These are phyloP conservation scores for Caenorhabditis sulstoni DNA, from an alignment of 2,888 invertebrate genomes.

Conservation along the genomic window DNA sequence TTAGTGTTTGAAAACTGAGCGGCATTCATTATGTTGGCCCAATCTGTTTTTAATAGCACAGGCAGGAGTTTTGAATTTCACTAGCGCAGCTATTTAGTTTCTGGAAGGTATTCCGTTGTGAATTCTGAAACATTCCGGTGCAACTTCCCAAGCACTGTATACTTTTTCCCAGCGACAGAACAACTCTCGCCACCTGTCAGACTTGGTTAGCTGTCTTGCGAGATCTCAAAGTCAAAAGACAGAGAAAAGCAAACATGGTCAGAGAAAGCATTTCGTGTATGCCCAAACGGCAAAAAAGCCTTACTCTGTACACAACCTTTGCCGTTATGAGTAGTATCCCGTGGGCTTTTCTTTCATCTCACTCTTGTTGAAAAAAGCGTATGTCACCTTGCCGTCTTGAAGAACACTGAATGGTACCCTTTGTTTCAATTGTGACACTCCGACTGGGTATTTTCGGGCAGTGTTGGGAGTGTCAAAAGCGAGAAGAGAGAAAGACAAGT, in stretches of 20 bases:
- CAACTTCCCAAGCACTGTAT: too few relatives aligned
- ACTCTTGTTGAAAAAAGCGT: constrained; percentile 6
- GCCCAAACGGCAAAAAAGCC: background rate
- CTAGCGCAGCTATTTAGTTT: too few relatives aligned
- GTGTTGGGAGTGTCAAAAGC: constrained; percentile 37
- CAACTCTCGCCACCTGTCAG: constrained; percentile 8
- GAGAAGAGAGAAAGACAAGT: constrained; percentile 3
- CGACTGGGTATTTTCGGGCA: background rate
- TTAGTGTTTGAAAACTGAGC: constrained; percentile 43
- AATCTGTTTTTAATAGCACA: background rate
- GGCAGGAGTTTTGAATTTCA: constrained; percentile 3
- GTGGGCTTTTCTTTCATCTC: constrained; percentile 3
- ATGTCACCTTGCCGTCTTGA: constrained; percentile 32
- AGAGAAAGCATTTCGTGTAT: background rate
- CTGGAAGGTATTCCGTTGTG: constrained; percentile 10
- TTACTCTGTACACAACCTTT: constrained; percentile 13
- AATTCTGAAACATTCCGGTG: too few relatives aligned
- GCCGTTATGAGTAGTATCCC: constrained; percentile 3
- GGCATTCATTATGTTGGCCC: constrained; percentile 21
- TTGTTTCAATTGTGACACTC: constrained; percentile 6
- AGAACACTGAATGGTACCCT: constrained; percentile 3
- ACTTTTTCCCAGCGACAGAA: too few relatives aligned
- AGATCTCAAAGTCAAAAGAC: background rate
- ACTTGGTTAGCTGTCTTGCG: background rate
- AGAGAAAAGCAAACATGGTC: constrained; percentile 24